A percentile compares a stretch with the other conserved stretches of the same genome.
Evolutionary conservation across 2,113 vertebrate species (phyloP).

Genomic region (Laticauda laticaudata): DNA sequence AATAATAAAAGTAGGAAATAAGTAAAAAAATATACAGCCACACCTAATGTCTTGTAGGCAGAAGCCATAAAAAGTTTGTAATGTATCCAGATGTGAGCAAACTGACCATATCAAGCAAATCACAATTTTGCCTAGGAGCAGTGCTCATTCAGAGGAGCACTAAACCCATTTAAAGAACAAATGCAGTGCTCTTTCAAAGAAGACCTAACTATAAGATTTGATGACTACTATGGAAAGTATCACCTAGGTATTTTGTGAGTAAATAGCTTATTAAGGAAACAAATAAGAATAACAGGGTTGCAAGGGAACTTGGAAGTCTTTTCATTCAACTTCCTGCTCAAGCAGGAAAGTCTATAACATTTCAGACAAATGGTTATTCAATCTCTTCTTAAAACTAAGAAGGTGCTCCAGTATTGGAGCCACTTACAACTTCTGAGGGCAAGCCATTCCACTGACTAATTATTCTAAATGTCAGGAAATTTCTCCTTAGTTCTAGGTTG

Average conservation of each 20-base stretch:
- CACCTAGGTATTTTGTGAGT: not conserved
- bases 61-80: not conserved
- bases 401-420: not conserved
- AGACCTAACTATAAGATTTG: not conserved
- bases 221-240: not conserved
- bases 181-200: not conserved
- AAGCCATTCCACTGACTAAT: not conserved
- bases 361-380: not conserved
- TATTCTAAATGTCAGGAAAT: not conserved
- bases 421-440: not conserved
- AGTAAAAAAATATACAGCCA: not conserved
- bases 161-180: not conserved
- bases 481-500: not conserved
- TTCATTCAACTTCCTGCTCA: not conserved
- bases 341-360: not conserved
- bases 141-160: not conserved
- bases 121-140: not conserved
- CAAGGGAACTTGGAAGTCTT: not conserved
- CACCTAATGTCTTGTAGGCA: not conserved
- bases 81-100: not conserved
- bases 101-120: not conserved
- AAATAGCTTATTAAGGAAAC: not conserved
- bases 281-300: not conserved
- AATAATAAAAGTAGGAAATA: not conserved
- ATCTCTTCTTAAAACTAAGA: not conserved